Evolutionary conservation across 1,140 invertebrate species (phyloP), one percentile per base, ranked within the genome.

Genomic region (Drosophila varians): DNA sequence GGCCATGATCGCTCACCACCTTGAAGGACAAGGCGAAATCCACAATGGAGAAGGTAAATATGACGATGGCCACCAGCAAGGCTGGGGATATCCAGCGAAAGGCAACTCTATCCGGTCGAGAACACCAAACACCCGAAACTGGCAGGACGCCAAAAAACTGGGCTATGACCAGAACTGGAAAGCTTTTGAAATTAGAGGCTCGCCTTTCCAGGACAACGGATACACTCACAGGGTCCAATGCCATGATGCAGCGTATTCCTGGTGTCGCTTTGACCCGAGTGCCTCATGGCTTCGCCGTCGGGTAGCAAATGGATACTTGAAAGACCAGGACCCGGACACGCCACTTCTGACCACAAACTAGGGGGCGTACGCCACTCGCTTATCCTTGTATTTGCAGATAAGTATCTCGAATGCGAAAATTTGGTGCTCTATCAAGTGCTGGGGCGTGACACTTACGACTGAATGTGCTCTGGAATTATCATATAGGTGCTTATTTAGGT

Each of bases 231-330:
- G 5, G 89, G 89, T 34, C 82, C 79, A 5, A 90, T 72, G 4
- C 75, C 86, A 34, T 89, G 82, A 34, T 90, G 89, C 1, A 90
- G 71, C 8, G 89, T 89, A 11, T 90, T 90, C 52, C 40, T 75
- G 48, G 60, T 64, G 26, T 75, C 26, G 31, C 42, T 38, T 23
- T 76, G 60, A 12, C 60, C 62, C 14, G 56, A 64, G 42, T 58
- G 70, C 65, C 72, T 55, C 77, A 83, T 86, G 52, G 46, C 9
- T 56, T 25, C 38, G 14, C 36, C 56, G 74, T 68, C 78, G 43
- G 28, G 16, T 46, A 14, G 48, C 38, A 40, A 68, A 68, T 69
- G 62, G 23, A 60, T 25, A 57, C 23, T 16, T 21, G n/a, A 1
- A 2, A 6, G 18, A 23, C 31, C 43, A 40, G 42, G 26, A 23